phyloP scores from a whole-genome alignment of 2,113 vertebrate species.

The Dendrocopos noguchii region DNA sequence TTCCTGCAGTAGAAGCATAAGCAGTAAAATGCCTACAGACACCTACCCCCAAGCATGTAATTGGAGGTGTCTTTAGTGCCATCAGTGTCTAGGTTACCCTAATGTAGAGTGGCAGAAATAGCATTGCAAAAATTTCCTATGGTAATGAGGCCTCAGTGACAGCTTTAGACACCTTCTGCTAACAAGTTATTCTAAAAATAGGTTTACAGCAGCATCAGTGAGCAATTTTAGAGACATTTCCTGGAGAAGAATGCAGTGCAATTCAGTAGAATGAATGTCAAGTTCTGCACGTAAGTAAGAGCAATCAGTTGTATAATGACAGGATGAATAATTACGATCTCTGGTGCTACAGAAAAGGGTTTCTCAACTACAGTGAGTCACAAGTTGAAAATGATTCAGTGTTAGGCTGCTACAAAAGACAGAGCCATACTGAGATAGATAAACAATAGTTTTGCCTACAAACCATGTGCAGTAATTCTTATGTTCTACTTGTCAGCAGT shows the following conservation, averaged over 20 bases:
- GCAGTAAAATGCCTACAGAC: neutral
- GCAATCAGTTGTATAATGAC: neutral
- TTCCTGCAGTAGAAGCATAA: neutral
- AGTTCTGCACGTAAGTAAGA: neutral
- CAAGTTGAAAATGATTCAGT: neutral
- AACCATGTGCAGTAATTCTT: neutral
- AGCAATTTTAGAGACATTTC: neutral
- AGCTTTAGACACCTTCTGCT: neutral
- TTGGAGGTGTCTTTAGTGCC: neutral
- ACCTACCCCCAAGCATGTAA: neutral
- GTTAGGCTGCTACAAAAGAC: neutral
- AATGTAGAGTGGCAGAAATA: neutral
- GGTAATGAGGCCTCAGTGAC: neutral
- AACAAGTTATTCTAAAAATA: slow-evolving; percentile 11
- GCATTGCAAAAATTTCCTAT: neutral
- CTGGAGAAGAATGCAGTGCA: neutral
- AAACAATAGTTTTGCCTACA: neutral
- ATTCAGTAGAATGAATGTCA: slow-evolving; percentile 1
- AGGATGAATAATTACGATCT: neutral
- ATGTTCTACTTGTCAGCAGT: neutral
- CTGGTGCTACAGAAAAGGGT: neutral
- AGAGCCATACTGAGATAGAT: neutral
- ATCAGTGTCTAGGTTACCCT: neutral
- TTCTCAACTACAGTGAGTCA: neutral
- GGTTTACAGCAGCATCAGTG: neutral